phyloP scores from a whole-genome alignment of 2,113 vertebrate species.

The Psittacara wagleri region DNA sequence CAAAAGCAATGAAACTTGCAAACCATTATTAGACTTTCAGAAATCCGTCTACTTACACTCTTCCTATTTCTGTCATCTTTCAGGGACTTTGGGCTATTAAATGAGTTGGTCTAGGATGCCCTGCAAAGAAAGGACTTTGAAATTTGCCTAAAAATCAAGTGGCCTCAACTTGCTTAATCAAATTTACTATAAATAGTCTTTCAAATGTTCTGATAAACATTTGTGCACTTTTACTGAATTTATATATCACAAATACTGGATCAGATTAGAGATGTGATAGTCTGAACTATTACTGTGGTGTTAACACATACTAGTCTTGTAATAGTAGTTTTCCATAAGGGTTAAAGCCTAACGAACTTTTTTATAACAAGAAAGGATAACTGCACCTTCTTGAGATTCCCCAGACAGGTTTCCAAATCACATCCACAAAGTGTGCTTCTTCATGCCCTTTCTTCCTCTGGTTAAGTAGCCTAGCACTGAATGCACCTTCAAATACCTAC shows the following conservation, averaged over 20 bases:
- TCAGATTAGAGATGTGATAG: not conserved
- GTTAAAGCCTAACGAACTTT: not conserved
- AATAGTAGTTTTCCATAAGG: not conserved
- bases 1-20: not conserved
- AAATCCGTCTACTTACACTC: not conserved
- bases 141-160: not conserved
- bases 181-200: not conserved
- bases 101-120: not conserved
- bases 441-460: not conserved
- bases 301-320: not conserved
- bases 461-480: not conserved
- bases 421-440: not conserved
- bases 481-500: not conserved
- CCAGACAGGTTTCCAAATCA: not conserved
- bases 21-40: not conserved
- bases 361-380: not conserved
- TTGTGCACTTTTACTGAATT: not conserved
- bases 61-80: not conserved
- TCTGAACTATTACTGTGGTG: not conserved
- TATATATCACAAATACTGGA: not conserved
- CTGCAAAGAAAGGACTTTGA: not conserved
- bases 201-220: not conserved
- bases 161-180: not conserved
- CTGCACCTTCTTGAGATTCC: not conserved
- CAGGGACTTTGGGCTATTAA: not conserved